These are phyloP conservation scores for Condylura cristata DNA, from an alignment of 2,113 vertebrate genomes.

Conservation along the genomic window DNA sequence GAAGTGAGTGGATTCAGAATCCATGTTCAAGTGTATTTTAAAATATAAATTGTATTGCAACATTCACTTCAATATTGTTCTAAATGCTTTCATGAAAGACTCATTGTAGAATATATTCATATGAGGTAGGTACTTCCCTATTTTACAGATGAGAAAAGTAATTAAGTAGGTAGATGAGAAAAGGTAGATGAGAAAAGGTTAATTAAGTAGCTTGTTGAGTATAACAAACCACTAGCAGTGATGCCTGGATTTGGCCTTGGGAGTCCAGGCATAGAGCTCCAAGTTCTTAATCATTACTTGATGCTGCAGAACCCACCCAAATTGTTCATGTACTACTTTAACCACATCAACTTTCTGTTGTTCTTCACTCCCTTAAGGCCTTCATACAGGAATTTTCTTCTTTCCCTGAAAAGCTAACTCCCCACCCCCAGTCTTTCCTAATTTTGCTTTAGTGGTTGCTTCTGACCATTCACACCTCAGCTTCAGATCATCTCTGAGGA, in stretches of 20 bases:
- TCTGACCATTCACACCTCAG: not conserved
- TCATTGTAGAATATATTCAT: not conserved
- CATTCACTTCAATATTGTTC: not conserved
- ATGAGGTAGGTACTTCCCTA: not conserved
- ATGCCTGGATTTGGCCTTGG: not conserved
- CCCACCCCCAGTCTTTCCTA: not conserved
- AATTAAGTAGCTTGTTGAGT: not conserved
- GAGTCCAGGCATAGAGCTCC: not conserved
- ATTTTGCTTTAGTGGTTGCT: not conserved
- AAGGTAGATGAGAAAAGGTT: not conserved
- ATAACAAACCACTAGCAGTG: not conserved
- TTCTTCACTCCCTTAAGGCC: not conserved
- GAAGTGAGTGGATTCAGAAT: not conserved
- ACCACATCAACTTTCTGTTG: not conserved
- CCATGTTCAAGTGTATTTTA: not conserved
- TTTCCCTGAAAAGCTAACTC: not conserved
- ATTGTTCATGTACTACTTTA: not conserved
- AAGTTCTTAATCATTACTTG: not conserved
- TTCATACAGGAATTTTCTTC: not conserved
- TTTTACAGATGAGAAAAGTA: not conserved
- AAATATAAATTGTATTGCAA: not conserved
- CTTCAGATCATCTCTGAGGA: not conserved
- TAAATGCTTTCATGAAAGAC: not conserved
- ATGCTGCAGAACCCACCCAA: not conserved
- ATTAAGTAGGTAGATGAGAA: not conserved